Evolutionary conservation across 2,888 invertebrate species (phyloP).

Genomic region (Argynnis bischoffii): DNA sequence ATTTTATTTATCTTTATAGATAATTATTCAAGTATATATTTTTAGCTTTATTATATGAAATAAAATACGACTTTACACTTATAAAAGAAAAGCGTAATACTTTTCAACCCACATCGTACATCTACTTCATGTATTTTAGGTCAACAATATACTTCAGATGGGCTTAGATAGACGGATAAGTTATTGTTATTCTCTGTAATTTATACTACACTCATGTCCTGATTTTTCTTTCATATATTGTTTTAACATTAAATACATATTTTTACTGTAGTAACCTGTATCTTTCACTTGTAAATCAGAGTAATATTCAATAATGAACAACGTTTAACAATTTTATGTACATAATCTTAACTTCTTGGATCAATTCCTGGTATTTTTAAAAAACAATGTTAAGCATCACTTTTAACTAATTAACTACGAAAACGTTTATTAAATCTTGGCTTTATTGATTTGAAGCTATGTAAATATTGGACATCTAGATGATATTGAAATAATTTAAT

Average conservation of each 20-base stretch:
- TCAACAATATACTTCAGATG: conserved; percentile 24
- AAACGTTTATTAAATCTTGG: too few species aligned
- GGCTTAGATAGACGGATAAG: conserved; percentile 21
- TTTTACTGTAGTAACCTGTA: background rate
- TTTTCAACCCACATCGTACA: conserved; percentile 8
- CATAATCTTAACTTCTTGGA: too few species aligned
- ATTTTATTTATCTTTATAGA: too few species aligned
- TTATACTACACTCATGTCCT: background rate
- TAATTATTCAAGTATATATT: background rate
- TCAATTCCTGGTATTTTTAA: too few species aligned
- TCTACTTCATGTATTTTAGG: conserved; percentile 21
- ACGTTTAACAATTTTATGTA: too few species aligned
- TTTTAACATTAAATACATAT: background rate
- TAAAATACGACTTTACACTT: conserved; percentile 7
- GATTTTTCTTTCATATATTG: conserved; percentile 9
- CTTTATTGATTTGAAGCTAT: too few species aligned
- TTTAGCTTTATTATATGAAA: conserved; percentile 1
- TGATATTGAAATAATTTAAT: too few species aligned
- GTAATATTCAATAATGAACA: too few species aligned
- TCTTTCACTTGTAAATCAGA: too few species aligned
- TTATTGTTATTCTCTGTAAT: conserved; percentile 10
- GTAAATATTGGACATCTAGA: too few species aligned
- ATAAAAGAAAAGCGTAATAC: background rate
- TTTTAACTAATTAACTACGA: too few species aligned
- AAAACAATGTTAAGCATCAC: too few species aligned